Conservation (phyloP, 2,888 invertebrate species). For the Zele albiditarsus region DNA sequence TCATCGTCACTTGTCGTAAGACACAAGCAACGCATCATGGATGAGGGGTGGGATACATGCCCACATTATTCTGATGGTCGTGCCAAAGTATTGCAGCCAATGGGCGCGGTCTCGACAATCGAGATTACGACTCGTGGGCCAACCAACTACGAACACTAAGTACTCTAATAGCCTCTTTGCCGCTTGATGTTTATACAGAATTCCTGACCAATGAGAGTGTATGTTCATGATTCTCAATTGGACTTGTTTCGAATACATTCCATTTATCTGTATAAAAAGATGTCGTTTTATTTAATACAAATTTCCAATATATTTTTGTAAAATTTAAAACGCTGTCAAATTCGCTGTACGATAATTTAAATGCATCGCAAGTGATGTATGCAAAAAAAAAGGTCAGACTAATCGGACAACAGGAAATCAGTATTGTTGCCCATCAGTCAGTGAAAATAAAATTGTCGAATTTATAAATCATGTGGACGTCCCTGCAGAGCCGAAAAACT, state of each 20-base stretch:
- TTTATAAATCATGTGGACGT: not conserved
- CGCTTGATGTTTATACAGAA: not conserved
- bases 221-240: conserved; percentile 5
- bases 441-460: not conserved
- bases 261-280: not conserved
- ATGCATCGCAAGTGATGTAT: not conserved
- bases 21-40: not conserved
- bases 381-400: not conserved
- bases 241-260: not conserved
- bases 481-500: not conserved
- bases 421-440: not conserved
- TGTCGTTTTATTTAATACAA: not conserved
- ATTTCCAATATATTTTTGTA: not conserved
- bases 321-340: not conserved
- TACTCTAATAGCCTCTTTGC: conserved; percentile 34
- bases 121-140: conserved; percentile 28
- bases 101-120: conserved; percentile 34
- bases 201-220: conserved; percentile 1
- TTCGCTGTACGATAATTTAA: not conserved
- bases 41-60: conserved; percentile 23
- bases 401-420: not conserved
- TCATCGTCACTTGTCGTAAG: not conserved
- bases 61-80: conserved; percentile 26
- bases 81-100: conserved; percentile 42
- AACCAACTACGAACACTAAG: conserved; percentile 5